Percentiles rank a stretch among this genome's conserved stretches.
phyloP scores from a whole-genome alignment of 2,888 invertebrate species.

The Lypha dubia region DNA sequence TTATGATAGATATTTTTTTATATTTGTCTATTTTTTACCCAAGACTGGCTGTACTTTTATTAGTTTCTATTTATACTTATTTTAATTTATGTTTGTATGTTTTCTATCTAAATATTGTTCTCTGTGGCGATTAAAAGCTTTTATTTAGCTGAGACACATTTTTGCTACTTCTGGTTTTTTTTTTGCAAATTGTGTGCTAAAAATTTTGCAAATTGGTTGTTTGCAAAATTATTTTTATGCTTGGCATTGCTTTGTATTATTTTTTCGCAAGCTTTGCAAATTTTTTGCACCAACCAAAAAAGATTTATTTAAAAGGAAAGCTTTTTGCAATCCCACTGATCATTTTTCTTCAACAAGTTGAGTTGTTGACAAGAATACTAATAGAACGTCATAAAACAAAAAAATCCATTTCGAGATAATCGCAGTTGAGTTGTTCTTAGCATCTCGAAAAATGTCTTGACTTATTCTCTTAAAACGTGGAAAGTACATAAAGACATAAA shows the following conservation, averaged over 20 bases:
- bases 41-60: constrained; percentile 59
- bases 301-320: constrained; percentile 31
- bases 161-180: constrained; percentile 5
- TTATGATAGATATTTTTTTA: background rate
- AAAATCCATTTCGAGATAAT: too few species aligned
- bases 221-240: constrained; percentile 22
- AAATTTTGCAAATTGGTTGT: constrained; percentile 41
- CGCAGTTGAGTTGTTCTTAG: too few species aligned
- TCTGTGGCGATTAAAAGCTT: constrained; percentile 22
- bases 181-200: constrained; percentile 47
- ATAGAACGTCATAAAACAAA: too few species aligned
- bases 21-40: constrained; percentile 25
- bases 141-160: constrained; percentile 16
- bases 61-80: background rate
- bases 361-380: too few species aligned
- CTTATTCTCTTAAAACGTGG: too few species aligned
- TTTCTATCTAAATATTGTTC: constrained; percentile 1
- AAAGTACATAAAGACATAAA: too few species aligned
- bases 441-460: too few species aligned
- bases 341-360: background rate
- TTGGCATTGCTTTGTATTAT: constrained; percentile 5
- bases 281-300: constrained; percentile 53
- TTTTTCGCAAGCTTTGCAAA: constrained; percentile 44
- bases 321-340: constrained; percentile 18
- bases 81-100: constrained; percentile 12